Percentiles rank a stretch among this genome's conserved stretches.
These are phyloP conservation scores for Busseola fusca DNA, from an alignment of 2,888 invertebrate species.

Conservation along the genomic window DNA sequence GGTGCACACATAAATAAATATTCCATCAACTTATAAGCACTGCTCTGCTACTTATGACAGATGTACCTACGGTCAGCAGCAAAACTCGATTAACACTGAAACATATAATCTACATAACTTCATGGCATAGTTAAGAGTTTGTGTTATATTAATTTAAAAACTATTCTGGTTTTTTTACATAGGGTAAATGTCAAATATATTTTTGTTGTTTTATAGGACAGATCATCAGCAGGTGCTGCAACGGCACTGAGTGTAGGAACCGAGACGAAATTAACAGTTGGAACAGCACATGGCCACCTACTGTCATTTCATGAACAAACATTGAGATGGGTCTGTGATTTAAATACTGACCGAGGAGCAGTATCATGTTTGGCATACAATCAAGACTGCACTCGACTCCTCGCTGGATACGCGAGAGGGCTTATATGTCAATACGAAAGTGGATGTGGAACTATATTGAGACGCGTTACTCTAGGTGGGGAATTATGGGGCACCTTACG, in stretches of 20 bases:
- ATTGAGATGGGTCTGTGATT: slow-evolving; percentile 95
- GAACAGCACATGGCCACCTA: slow-evolving; percentile 97
- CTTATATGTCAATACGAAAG: slow-evolving; percentile 97
- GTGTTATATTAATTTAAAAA: not conserved
- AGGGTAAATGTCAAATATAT: slow-evolving; percentile 8
- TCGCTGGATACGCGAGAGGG: slow-evolving; percentile 93
- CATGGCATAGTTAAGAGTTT: not conserved
- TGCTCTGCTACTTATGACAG: not conserved
- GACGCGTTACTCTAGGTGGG: slow-evolving; percentile 84
- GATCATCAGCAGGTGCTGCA: slow-evolving; percentile 96
- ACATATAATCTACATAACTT: not conserved
- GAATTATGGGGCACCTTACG: slow-evolving; percentile 85
- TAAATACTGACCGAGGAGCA: slow-evolving; percentile 92
- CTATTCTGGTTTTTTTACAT: not conserved
- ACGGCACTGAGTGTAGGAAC: slow-evolving; percentile 93
- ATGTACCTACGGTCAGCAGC: not conserved
- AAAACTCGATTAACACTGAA: not conserved
- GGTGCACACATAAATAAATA: not conserved
- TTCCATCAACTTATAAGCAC: not conserved
- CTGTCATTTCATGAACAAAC: slow-evolving; percentile 94
- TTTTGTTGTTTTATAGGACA: slow-evolving; percentile 90
- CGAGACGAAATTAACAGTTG: slow-evolving; percentile 94
- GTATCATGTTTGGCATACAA: slow-evolving; percentile 96
- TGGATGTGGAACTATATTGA: slow-evolving; percentile 88
- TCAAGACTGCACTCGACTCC: slow-evolving; percentile 94